These are phyloP conservation scores for Lysandra bellargus DNA, from an alignment of 2,888 invertebrate species.

Conservation along the genomic window DNA sequence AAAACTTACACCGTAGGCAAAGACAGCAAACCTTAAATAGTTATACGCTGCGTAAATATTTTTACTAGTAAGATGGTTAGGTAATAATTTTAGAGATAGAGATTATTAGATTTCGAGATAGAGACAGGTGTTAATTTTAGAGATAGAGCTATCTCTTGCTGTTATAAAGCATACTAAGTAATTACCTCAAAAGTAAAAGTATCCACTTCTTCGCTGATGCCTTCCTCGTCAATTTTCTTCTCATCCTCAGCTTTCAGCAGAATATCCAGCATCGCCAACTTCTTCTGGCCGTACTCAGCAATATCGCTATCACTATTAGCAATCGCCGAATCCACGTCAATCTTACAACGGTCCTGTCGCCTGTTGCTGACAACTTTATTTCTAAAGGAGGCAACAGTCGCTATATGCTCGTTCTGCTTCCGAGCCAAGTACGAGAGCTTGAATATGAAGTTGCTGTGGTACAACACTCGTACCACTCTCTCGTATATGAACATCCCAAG, in stretches of 20 bases:
- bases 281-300: constrained; percentile 68
- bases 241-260: constrained; percentile 69
- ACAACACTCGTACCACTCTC: constrained; percentile 77
- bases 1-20: too few species aligned
- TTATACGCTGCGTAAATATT: too few species aligned
- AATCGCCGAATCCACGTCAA: constrained; percentile 25
- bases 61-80: too few species aligned
- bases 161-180: too few species aligned
- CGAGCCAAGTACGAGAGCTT: constrained; percentile 55
- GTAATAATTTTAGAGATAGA: too few species aligned
- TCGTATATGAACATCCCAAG: constrained; percentile 58
- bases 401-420: not conserved
- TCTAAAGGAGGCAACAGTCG: constrained; percentile 58
- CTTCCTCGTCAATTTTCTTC: constrained; percentile 68
- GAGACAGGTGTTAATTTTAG: too few species aligned
- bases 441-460: constrained; percentile 77
- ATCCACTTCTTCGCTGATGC: constrained; percentile 82
- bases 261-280: constrained; percentile 77
- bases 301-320: constrained; percentile 43
- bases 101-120: too few species aligned
- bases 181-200: constrained; percentile 83
- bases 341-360: constrained; percentile 19
- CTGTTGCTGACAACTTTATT: constrained; percentile 57
- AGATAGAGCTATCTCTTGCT: too few species aligned
- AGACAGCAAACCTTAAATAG: too few species aligned